Percentiles rank a stretch among this genome's conserved stretches.
These are phyloP conservation scores for Ferrisia virgata DNA, from an alignment of 2,888 invertebrate species.

Conservation along the genomic window DNA sequence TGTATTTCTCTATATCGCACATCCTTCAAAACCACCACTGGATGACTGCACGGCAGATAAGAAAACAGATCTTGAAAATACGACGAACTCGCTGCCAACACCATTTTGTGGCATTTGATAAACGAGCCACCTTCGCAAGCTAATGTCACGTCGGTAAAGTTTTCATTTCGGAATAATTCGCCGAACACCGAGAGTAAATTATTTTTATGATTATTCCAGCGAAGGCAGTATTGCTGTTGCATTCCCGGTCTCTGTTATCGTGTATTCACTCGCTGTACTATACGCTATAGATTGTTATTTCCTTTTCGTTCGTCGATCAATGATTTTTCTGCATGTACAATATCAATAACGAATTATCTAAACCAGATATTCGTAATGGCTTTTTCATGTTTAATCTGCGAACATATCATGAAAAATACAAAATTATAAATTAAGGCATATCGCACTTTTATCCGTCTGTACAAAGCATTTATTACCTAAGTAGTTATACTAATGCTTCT, in stretches of 20 bases:
- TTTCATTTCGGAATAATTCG: conserved; percentile 62
- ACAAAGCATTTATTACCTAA: neutral
- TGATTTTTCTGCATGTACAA: neutral
- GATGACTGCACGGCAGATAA: conserved; percentile 61
- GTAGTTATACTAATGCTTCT: too few species aligned
- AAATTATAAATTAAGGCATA: neutral
- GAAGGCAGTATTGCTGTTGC: conserved; percentile 68
- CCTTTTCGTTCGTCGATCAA: neutral
- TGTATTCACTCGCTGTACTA: neutral
- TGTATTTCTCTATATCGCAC: conserved; percentile 81
- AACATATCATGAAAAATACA: neutral
- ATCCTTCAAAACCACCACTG: conserved; percentile 66
- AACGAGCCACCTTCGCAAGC: conserved; percentile 61
- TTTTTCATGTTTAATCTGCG: neutral
- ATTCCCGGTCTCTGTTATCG: conserved; percentile 37
- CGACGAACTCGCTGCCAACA: conserved; percentile 71
- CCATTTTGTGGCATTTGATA: conserved; percentile 66
- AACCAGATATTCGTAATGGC: neutral
- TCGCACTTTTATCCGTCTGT: neutral
- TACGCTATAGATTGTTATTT: neutral
- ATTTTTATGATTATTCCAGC: conserved; percentile 77
- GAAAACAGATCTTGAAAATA: conserved; percentile 69
- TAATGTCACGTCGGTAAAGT: conserved; percentile 66
- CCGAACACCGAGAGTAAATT: conserved; percentile 66
- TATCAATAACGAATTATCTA: neutral